Base-by-base conservation (phyloP, 2,113 vertebrate species). In the Eleginops maclovinus region DNA sequence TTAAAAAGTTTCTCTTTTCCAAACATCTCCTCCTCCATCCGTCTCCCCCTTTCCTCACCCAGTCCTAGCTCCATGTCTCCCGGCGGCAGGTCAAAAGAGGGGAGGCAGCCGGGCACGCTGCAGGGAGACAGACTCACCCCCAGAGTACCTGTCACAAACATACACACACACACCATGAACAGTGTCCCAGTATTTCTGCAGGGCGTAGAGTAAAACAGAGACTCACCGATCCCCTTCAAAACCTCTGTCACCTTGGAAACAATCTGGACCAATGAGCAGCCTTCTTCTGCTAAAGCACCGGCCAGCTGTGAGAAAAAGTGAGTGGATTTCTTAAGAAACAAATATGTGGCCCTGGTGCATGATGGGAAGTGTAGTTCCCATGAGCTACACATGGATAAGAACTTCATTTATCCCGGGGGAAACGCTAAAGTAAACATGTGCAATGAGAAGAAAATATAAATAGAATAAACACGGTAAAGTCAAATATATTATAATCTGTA, bases 61-160 rank as follows among this genome's bases (percentile, higher is more conserved):
- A 99, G 91, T 28, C 98, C 98, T 51, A 99, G 91, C 88, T 99
- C 98, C 91, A 99, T 91, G 79, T 98, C 95, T 1, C 97, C 95
- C 0, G 91, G 91, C 3, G 95, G 93, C 66, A 99, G 95, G 14
- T 93, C 89, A 71, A 99, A 99, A 0, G 97, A 96, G 0, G 96
- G 97, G 77, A 85, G 92, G 64, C 95, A 96, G 24, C 97, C 97
- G 0, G 97, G 98, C 13, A 98, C 94, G 0, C 97, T 97, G 94
- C 98, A 99, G 0, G 97, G 96, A 53, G 97, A 97, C 78, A 98
- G 86, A 89, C 97, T 97, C 77, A 99, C 94, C 1, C 97, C 97
- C 75, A 99, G 87, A 0, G 97, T 98, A 1, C 98, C 97, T 99
- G 81, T 0, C 65, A n/a, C 0, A 66, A 13, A 74, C 9, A 31